Evolutionary conservation across 2,113 vertebrate genomes (phyloP).

Genomic region (Hemichromis elongatus): DNA sequence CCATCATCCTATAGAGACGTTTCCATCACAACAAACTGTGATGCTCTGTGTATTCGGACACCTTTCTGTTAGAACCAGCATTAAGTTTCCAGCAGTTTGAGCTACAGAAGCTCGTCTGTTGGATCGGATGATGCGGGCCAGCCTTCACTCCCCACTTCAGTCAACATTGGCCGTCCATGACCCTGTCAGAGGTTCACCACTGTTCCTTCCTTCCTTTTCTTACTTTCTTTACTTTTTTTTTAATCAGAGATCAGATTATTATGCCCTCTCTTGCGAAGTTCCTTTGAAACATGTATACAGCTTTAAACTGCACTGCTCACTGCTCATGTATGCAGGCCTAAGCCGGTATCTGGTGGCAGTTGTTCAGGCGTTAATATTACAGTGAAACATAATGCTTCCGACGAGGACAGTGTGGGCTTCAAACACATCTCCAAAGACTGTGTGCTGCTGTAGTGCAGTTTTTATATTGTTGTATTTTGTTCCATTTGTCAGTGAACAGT

Average conservation of each 20-base stretch:
- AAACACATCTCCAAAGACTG: slow-evolving; percentile 7
- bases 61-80: neutral
- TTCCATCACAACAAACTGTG: neutral
- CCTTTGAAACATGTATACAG: slow-evolving; percentile 53
- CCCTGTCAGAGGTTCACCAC: neutral
- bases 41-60: neutral
- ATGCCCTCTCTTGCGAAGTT: neutral
- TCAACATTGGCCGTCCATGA: neutral
- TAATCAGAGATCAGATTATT: neutral
- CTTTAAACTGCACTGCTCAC: slow-evolving; percentile 29
- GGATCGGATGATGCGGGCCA: neutral
- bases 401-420: slow-evolving; percentile 30
- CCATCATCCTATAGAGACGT: neutral
- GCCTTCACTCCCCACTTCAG: neutral
- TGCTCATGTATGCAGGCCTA: slow-evolving; percentile 47
- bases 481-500: neutral
- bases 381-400: slow-evolving; percentile 62
- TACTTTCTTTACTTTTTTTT: neutral
- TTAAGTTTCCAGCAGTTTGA: neutral
- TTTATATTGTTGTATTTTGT: neutral
- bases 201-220: neutral
- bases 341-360: slow-evolving; percentile 65
- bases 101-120: neutral
- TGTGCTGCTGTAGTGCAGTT: neutral
- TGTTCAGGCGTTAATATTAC: slow-evolving; percentile 73